Evolutionary conservation across 2,888 invertebrate genomes (phyloP).

Genomic region (Diaperis boleti): DNA sequence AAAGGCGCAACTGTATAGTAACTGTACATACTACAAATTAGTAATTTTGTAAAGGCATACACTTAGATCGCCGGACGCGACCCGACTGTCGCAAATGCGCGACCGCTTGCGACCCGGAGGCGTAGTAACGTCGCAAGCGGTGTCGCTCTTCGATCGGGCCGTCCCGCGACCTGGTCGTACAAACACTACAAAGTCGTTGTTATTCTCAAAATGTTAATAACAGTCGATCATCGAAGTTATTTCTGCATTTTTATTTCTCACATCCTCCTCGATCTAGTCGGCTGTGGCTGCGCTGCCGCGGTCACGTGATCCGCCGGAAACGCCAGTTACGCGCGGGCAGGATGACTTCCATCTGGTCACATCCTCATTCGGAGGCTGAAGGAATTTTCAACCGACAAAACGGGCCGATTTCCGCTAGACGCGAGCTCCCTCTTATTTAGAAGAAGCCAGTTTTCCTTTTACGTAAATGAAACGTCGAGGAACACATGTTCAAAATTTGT

Average conservation of each 20-base stretch:
- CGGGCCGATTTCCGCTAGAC: no score
- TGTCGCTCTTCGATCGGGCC: constrained; percentile 21
- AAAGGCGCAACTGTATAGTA: constrained; percentile 57
- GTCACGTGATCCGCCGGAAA: constrained; percentile 61
- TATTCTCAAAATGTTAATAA: constrained; percentile 65
- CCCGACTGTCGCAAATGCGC: constrained; percentile 20
- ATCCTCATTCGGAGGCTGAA: constrained; percentile 63
- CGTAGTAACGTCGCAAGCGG: constrained; percentile 15
- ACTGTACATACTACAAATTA: constrained; percentile 61
- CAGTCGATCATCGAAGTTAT: constrained; percentile 56
- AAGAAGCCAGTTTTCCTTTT: no score
- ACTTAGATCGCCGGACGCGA: constrained; percentile 38
- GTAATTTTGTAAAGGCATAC: constrained; percentile 51
- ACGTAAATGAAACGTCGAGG: no score
- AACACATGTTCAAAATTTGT: no score
- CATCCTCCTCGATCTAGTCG: constrained; percentile 3
- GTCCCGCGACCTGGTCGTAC: constrained; percentile 39
- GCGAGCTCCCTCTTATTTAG: no score
- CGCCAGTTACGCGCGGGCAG: constrained; percentile 71
- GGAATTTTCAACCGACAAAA: constrained; percentile 62
- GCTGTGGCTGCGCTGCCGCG: background rate
- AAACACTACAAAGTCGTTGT: constrained; percentile 50
- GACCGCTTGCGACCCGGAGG: constrained; percentile 12
- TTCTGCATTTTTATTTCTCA: constrained; percentile 49
- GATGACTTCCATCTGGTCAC: constrained; percentile 66